phyloP scores from a whole-genome alignment of 2,888 invertebrate genomes.

The Gastrophysa polygoni region DNA sequence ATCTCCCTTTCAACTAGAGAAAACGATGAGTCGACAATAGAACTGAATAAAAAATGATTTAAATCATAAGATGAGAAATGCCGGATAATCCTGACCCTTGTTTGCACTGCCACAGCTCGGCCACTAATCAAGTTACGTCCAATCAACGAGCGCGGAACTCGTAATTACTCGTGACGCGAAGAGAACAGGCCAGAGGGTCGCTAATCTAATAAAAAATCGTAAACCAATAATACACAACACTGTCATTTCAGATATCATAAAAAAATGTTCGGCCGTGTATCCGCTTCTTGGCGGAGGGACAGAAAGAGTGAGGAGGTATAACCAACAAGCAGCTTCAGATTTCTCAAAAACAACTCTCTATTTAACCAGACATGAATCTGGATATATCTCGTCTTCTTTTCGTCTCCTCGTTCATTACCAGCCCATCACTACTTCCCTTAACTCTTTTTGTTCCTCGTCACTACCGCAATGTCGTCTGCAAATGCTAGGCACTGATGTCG shows the following conservation, averaged over 20 bases:
- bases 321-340: background rate
- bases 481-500: too few species aligned
- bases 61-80: conserved; percentile 44
- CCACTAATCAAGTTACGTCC: conserved; percentile 57
- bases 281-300: background rate
- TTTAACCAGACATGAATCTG: too few species aligned
- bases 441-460: too few species aligned
- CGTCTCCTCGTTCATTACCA: too few species aligned
- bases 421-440: too few species aligned
- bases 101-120: conserved; percentile 56
- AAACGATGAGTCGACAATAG: conserved; percentile 36
- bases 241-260: conserved; percentile 48
- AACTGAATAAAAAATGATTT: conserved; percentile 39
- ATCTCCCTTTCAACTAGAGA: conserved; percentile 4
- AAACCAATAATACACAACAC: conserved; percentile 52
- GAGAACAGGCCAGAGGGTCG: conserved; percentile 40
- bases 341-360: too few species aligned
- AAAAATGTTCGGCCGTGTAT: conserved; percentile 8
- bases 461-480: too few species aligned
- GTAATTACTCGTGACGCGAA: conserved; percentile 57
- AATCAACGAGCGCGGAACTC: conserved; percentile 55
- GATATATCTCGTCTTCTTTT: too few species aligned
- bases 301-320: conserved; percentile 7
- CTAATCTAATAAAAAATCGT: conserved; percentile 52
- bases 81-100: conserved; percentile 52